Percentiles rank a stretch among this genome's conserved stretches.
phyloP scores from a whole-genome alignment of 2,113 vertebrate species.

The Pseudorectes ferrugineus region DNA sequence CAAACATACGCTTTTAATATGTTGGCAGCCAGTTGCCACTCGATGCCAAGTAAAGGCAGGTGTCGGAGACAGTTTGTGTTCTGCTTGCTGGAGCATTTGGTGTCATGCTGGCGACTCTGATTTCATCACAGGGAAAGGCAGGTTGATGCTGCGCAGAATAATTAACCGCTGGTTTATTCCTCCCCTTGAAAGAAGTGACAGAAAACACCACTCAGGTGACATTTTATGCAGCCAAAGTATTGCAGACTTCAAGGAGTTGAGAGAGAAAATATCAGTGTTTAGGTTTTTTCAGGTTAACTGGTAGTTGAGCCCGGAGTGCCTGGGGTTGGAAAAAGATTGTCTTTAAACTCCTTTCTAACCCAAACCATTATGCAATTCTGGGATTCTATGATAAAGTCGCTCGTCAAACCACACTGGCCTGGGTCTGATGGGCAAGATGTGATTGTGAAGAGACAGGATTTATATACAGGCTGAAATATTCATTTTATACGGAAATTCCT shows the following conservation, averaged over 20 bases:
- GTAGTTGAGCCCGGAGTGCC: fast-evolving
- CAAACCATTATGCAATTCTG: background rate
- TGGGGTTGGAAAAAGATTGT: fast-evolving
- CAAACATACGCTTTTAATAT: background rate
- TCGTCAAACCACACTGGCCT: fast-evolving
- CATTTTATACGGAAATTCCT: background rate
- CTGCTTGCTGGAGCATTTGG: background rate
- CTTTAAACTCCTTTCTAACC: background rate
- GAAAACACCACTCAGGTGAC: background rate
- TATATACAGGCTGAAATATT: background rate
- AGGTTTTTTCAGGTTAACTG: background rate
- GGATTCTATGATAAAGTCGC: background rate
- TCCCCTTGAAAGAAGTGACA: background rate
- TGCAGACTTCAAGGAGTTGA: background rate
- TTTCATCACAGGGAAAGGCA: background rate
- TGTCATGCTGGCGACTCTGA: background rate
- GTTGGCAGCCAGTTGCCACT: background rate
- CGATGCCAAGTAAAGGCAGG: background rate
- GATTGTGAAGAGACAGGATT: background rate
- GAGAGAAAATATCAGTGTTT: background rate
- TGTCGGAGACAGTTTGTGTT: background rate
- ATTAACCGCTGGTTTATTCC: background rate
- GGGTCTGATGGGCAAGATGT: fast-evolving
- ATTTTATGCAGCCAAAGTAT: background rate
- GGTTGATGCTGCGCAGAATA: fast-evolving